Conservation (phyloP, 1,140 invertebrate genomes). For the Scaptomyza hsui region DNA sequence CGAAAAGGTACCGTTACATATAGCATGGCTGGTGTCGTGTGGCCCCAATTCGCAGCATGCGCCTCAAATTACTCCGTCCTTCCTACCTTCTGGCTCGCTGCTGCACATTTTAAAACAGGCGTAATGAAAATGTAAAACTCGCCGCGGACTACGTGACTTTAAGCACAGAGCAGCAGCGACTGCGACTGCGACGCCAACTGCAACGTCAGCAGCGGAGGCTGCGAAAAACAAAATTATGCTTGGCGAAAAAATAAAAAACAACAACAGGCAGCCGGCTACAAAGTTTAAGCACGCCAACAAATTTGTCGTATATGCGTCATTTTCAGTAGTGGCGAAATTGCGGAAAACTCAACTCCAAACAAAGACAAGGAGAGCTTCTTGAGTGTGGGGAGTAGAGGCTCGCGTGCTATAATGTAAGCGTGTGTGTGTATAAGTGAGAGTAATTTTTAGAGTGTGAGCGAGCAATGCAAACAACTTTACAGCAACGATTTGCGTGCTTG, state of each 20-base stretch:
- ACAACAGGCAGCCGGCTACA: constrained; percentile 17
- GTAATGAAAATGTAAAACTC: constrained; percentile 56
- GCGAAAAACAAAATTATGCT: constrained; percentile 23
- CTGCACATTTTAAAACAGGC: constrained; percentile 65
- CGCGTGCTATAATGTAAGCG: not conserved
- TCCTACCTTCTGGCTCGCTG: constrained; percentile 3
- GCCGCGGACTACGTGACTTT: constrained; percentile 67
- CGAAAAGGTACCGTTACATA: constrained; percentile 28
- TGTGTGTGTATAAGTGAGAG: constrained; percentile 8
- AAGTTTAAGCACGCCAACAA: constrained; percentile 29
- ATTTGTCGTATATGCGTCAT: constrained; percentile 46
- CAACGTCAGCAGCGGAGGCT: constrained; percentile 15
- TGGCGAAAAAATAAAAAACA: constrained; percentile 26
- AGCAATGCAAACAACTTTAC: constrained; percentile 50
- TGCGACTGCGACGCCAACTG: constrained; percentile 23
- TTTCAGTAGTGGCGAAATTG: constrained; percentile 50
- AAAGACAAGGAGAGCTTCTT: constrained; percentile 23
- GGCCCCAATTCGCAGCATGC: constrained; percentile 36
- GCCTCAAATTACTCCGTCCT: not conserved
- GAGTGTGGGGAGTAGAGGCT: constrained; percentile 1
- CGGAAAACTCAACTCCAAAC: constrained; percentile 26
- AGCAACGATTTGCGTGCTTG: constrained; percentile 64
- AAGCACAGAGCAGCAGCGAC: constrained; percentile 51
- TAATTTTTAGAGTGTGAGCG: constrained; percentile 1
- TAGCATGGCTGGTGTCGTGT: constrained; percentile 4